phyloP scores from a whole-genome alignment of 1,140 invertebrate species.

The Rhynchophorus ferrugineus region DNA sequence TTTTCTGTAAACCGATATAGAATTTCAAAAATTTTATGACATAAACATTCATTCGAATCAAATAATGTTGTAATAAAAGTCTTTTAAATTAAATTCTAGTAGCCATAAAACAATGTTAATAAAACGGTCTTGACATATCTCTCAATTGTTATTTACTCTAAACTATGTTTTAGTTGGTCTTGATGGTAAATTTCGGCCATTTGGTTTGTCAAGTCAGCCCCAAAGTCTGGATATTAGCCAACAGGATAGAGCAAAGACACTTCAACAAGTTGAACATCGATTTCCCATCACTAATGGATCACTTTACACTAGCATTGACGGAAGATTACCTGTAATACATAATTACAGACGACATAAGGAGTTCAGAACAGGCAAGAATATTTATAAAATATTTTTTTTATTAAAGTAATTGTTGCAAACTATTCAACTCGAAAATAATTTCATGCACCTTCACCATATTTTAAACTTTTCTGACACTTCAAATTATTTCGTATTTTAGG shows the following conservation, averaged over 20 bases:
- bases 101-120: no score
- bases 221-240: constrained; percentile 34
- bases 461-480: background rate
- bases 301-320: constrained; percentile 46
- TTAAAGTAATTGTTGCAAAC: no score
- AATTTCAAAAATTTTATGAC: background rate
- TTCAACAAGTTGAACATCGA: constrained; percentile 43
- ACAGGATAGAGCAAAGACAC: constrained; percentile 17
- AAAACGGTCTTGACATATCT: no score
- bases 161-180: constrained; percentile 42
- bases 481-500: constrained; percentile 5
- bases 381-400: background rate
- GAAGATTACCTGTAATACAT: constrained; percentile 42
- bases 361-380: constrained; percentile 25
- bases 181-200: constrained; percentile 51
- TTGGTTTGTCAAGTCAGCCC: constrained; percentile 36
- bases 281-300: constrained; percentile 58
- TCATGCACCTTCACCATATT: no score
- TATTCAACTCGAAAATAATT: no score
- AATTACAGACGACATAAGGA: constrained; percentile 42
- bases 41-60: background rate
- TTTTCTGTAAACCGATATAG: background rate
- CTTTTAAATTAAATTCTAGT: no score
- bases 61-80: no score
- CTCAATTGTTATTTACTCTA: background rate